Percentiles rank a stretch among this genome's conserved stretches.
Conservation (phyloP, 1,140 invertebrate genomes). For the Mycetomoellerius zeteki region DNA sequence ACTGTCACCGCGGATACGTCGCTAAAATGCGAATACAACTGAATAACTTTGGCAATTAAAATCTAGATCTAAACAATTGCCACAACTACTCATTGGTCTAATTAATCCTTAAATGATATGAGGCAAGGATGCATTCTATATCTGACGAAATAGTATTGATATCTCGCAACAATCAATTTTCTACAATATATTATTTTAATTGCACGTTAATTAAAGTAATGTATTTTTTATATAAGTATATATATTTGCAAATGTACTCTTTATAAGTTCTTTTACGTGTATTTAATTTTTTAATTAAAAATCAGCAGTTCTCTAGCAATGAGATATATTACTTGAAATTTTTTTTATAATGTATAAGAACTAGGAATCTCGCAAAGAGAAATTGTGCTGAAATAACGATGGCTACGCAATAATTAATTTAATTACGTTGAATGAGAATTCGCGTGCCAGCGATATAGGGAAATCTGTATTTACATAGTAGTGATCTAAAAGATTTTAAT, state of each 20-base stretch:
- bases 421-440: slow-evolving; percentile 1
- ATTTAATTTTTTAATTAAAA: slow-evolving; percentile 17
- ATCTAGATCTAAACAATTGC: slow-evolving; percentile 43
- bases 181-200: neutral
- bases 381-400: neutral
- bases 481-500: slow-evolving; percentile 41
- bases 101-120: slow-evolving; percentile 4
- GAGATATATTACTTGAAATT: neutral
- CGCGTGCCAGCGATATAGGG: neutral
- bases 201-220: neutral
- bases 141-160: neutral
- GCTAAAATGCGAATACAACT: slow-evolving; percentile 17
- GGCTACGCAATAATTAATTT: neutral
- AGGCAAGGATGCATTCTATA: neutral
- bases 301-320: neutral
- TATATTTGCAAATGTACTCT: too few species aligned
- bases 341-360: neutral
- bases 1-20: slow-evolving; percentile 26
- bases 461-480: neutral
- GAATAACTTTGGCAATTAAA: slow-evolving; percentile 68
- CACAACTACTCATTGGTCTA: slow-evolving; percentile 1
- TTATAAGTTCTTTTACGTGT: too few species aligned
- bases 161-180: neutral
- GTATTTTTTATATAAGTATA: neutral
- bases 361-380: neutral